Base-by-base conservation (phyloP, 2,888 invertebrate genomes). In the Acrobeloides nanus region DNA sequence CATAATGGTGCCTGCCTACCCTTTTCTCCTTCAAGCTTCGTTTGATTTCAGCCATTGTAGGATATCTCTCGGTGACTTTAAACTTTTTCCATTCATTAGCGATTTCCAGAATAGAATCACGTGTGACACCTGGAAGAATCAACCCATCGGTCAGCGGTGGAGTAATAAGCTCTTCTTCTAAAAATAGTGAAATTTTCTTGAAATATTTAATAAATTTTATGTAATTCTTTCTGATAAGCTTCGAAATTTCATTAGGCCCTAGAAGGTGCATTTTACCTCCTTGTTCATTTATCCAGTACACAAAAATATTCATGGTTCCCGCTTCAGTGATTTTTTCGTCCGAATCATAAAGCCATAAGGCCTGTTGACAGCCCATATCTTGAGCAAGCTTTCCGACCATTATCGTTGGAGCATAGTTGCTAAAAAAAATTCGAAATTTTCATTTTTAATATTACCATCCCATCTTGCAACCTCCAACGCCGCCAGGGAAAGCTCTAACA, bases 301-400 rank as follows among this genome's bases (percentile, higher is more conserved):
- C 81, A 75, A 95, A 93, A 45, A 97, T 83, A 75, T 97, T 97
- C 97, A 97, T 97, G 12, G 93, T 87, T 43, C 97, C 97, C 35
- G 88, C 92, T 81, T 97, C 97, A 0, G 97, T 95, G 23, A 97
- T 74, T 74, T 89, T 83, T 73, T 90, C 84, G 3, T 95, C 95
- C 1, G 87, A 84, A 2, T 93, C 95, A 73, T 85, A 92, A 32
- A 97, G 79, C 97, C 97, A 97, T 46, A 97, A 76, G 6, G 70
- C 95, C 78, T 95, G 95, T 64, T 93, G 89, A 59, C 89, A 82
- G 1, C 88, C 89, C 66, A 82, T 79, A 1, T 87, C 85, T 68
- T 84, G 82, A 39, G 86, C 85, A 72, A 86, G 66, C 46, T 76
- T 75, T 63, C 80, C 78, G 12, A 79, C 70, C 44, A 73, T 65